Evolutionary conservation across 1,140 invertebrate genomes (phyloP).

Genomic region (Camponotus vicinus): DNA sequence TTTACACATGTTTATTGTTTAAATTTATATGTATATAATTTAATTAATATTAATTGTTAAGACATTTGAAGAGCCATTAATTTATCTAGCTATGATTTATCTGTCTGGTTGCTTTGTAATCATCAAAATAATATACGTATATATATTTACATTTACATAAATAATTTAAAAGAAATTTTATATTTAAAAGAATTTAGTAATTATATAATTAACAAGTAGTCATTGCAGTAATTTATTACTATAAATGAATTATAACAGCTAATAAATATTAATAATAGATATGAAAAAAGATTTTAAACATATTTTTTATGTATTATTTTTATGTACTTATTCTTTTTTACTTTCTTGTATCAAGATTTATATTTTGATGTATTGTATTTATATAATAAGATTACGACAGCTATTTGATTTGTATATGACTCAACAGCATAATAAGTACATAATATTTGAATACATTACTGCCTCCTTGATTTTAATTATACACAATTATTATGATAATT

Average conservation of each 20-base stretch:
- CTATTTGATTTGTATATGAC: not conserved
- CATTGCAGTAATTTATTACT: conserved; percentile 6
- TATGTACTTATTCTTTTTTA: not conserved
- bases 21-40: no score
- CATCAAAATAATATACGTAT: no score
- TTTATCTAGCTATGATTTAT: no score
- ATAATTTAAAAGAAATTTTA: not conserved
- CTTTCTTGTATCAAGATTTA: not conserved
- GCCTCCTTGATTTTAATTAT: conserved; percentile 21
- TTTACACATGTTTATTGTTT: no score
- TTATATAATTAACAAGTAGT: not conserved
- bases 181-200: not conserved
- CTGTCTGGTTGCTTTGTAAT: no score
- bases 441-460: not conserved
- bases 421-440: no score
- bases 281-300: not conserved
- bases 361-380: not conserved
- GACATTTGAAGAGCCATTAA: no score
- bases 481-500: conserved; percentile 58
- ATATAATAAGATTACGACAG: not conserved
- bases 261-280: not conserved
- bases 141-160: no score
- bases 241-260: not conserved
- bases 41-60: no score
- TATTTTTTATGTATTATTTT: not conserved